Evolutionary conservation across 2,888 invertebrate species (phyloP), one percentile per base, ranked within the genome.

Genomic region (Saturnia pavonia): DNA sequence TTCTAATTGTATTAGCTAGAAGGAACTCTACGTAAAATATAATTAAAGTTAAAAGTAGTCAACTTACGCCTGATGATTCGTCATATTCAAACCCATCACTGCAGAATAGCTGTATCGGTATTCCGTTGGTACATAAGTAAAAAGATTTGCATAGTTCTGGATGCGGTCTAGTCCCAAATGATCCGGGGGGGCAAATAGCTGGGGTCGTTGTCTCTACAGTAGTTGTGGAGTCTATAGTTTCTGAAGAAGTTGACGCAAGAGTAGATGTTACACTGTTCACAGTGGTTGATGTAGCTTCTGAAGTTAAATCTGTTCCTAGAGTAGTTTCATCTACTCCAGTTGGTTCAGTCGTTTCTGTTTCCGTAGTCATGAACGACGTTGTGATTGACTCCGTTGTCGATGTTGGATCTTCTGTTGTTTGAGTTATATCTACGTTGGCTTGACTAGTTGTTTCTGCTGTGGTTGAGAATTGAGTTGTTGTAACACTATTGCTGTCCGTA

Each of bases 51-150:
- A 57, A 57, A 54, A 25, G 25, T 22, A 25, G 22, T 22, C n/a
- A 22, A 76, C 77, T 77, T 74, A 81, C 82, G 71, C 69, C 72
- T 9, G 69, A 27, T 19, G 57, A 70, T 40, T 74, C 74, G 72
- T 83, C 80, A 67, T 80, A 81, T 72, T 85, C 81, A 12, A 76
- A 75, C 3, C 80, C 82, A 1, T 74, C 72, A 2, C 75, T 69
- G 63, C 85, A 86, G 19, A 48, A 72, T 60, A 78, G 65, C 9
- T 70, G 74, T 14, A 81, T 45, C 0, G 77, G 68, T 0, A 67
- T 57, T 0, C 79, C 80, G 16, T 71, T 73, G 8, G 75, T 54
- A 40, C 83, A 83, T 60, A 81, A 70, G 45, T 73, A 80, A 66
- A 77, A 83, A 0, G 72, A 67, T 6, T 73, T 70, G 66, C 77